These are phyloP conservation scores for Onychomys leucogaster DNA, from an alignment of 2,797 vertebrate genomes.

Conservation along the genomic window DNA sequence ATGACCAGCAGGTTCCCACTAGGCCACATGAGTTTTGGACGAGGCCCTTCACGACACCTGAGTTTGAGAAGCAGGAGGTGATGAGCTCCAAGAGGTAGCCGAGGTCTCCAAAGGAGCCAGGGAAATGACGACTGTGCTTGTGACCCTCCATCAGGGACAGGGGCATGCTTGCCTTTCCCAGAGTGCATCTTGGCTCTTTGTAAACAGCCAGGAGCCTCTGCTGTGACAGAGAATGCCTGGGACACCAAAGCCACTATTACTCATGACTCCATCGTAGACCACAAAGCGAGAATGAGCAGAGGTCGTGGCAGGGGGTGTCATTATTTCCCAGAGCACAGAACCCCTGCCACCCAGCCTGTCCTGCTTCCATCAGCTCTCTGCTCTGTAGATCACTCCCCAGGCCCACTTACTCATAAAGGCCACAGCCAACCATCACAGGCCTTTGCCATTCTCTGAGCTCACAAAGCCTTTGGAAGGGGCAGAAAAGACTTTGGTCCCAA, in stretches of 20 bases:
- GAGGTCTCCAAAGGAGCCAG: background rate
- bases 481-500: constrained; percentile 16
- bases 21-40: background rate
- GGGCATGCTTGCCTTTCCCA: background rate
- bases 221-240: background rate
- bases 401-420: constrained; percentile 63
- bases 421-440: background rate
- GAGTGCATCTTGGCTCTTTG: background rate
- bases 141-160: background rate
- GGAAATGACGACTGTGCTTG: background rate
- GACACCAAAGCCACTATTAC: background rate
- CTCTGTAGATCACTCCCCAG: background rate
- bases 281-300: background rate
- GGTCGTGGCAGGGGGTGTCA: background rate
- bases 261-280: background rate
- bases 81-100: rapidly evolving
- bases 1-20: no score
- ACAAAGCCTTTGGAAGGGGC: constrained; percentile 44
- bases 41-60: background rate
- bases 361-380: background rate
- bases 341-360: constrained; percentile 1
- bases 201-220: background rate
- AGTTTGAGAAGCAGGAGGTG: background rate
- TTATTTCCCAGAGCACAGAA: background rate
- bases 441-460: constrained; percentile 52